Percentiles rank a stretch among this genome's conserved stretches.
Evolutionary conservation across 1,140 invertebrate species (phyloP).

Genomic region (Cyclina sinensis): DNA sequence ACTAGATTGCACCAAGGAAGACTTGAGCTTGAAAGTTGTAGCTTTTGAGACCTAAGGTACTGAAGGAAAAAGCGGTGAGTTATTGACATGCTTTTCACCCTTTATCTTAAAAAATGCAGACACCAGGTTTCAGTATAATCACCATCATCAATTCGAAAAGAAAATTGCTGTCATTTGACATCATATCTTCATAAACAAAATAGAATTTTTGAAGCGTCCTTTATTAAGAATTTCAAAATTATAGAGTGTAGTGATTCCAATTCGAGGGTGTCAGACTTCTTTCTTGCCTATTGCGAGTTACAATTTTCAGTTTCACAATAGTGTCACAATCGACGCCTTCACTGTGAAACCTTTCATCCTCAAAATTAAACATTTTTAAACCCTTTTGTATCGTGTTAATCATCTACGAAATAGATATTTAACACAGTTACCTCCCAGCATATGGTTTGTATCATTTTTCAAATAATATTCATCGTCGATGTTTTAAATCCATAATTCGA

Average conservation of each 20-base stretch:
- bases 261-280: slow-evolving; percentile 20
- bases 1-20: too few species aligned
- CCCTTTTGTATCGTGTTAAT: slow-evolving; percentile 48
- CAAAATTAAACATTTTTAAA: slow-evolving; percentile 45
- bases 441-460: slow-evolving; percentile 58
- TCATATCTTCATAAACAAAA: neutral
- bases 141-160: neutral
- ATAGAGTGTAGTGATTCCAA: neutral
- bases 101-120: neutral
- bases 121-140: neutral
- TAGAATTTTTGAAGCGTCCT: neutral
- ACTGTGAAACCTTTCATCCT: slow-evolving; percentile 18
- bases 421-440: slow-evolving; percentile 44
- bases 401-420: slow-evolving; percentile 43
- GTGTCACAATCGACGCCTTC: neutral
- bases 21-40: too few species aligned
- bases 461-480: slow-evolving; percentile 40
- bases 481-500: slow-evolving; percentile 30
- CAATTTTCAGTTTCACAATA: slow-evolving; percentile 30
- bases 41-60: too few species aligned
- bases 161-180: neutral
- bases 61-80: too few species aligned
- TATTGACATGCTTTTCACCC: too few species aligned
- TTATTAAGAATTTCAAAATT: slow-evolving; percentile 18
- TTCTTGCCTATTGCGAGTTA: slow-evolving; percentile 22